Evolutionary conservation across 1,140 invertebrate genomes (phyloP).

Genomic region (Microplitis mediator): DNA sequence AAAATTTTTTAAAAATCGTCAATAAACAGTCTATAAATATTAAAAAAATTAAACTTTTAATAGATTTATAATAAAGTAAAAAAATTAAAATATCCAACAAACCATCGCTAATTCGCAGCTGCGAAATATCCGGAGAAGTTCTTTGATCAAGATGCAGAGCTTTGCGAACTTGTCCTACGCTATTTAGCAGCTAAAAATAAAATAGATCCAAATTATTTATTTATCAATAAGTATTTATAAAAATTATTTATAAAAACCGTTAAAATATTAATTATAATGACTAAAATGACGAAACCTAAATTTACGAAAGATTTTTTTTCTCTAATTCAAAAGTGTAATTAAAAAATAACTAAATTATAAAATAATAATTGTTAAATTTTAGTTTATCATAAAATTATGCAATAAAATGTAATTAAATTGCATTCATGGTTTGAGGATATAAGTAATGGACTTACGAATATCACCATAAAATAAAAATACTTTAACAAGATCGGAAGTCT

Average conservation of each 20-base stretch:
- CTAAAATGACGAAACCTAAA: no score
- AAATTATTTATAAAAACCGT: no score
- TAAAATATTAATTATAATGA: no score
- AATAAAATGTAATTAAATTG: conserved; percentile 7
- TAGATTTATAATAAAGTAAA: not conserved
- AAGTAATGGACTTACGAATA: no score
- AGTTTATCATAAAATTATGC: no score
- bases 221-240: not conserved
- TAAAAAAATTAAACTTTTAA: not conserved
- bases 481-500: no score
- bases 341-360: no score
- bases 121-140: conserved; percentile 74
- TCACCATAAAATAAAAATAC: no score
- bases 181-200: conserved; percentile 71
- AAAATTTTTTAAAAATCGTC: conserved; percentile 64
- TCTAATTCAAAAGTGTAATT: no score
- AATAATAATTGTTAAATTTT: not conserved
- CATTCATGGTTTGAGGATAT: no score
- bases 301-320: no score
- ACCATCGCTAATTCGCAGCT: conserved; percentile 72
- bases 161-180: conserved; percentile 80
- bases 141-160: conserved; percentile 73
- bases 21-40: no score
- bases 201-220: conserved; percentile 21
- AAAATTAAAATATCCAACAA: conserved; percentile 42